phyloP scores from a whole-genome alignment of 2,888 invertebrate genomes.

The Drosophila flavopinicola region DNA sequence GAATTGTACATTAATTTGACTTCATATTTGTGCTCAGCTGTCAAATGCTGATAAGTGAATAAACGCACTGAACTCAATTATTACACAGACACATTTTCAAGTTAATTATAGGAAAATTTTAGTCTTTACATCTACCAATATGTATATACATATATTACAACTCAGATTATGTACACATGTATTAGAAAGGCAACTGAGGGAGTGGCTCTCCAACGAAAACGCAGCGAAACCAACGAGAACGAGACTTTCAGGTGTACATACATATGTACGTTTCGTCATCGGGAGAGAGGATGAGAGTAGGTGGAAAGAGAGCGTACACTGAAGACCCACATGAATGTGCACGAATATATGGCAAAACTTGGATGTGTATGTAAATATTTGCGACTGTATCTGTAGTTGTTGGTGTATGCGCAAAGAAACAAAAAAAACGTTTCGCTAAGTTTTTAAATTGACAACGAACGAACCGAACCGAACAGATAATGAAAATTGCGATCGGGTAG shows the following conservation, averaged over 20 bases:
- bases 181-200: constrained; percentile 2
- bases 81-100: not conserved
- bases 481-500: constrained; percentile 43
- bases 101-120: not conserved
- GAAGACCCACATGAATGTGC: constrained; percentile 13
- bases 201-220: constrained; percentile 4
- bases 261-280: constrained; percentile 13
- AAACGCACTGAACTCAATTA: constrained; percentile 1
- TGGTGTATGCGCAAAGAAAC: constrained; percentile 28
- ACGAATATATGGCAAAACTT: constrained; percentile 4
- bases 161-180: constrained; percentile 1
- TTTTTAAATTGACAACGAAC: constrained; percentile 35
- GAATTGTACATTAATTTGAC: not conserved
- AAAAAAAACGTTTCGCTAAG: constrained; percentile 60
- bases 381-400: constrained; percentile 13
- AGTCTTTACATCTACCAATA: not conserved
- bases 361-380: constrained; percentile 1
- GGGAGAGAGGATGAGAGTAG: constrained; percentile 9
- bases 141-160: constrained; percentile 4
- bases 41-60: not conserved
- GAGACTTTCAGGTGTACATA: constrained; percentile 45
- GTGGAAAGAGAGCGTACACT: constrained; percentile 17
- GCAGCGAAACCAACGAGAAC: constrained; percentile 45
- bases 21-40: not conserved
- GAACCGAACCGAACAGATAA: constrained; percentile 49